These are phyloP conservation scores for Sminthurides aquaticus DNA, from an alignment of 2,888 invertebrate genomes.

Conservation along the genomic window DNA sequence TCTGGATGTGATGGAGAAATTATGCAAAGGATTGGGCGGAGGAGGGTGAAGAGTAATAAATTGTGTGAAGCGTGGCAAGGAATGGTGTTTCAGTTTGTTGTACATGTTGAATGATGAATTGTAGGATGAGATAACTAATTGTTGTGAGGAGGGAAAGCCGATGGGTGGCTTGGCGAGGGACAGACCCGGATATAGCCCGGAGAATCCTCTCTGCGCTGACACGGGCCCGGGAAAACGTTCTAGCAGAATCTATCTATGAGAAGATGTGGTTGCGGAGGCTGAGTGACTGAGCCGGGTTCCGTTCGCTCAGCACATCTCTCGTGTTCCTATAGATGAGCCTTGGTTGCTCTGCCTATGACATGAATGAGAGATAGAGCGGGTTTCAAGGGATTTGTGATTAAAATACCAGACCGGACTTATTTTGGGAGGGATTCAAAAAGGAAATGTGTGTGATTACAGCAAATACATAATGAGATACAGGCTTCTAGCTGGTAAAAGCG, in stretches of 20 bases:
- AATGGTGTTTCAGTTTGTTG: neutral
- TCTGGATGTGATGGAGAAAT: neutral
- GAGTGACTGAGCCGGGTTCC: too few relatives aligned
- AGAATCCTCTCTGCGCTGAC: too few relatives aligned
- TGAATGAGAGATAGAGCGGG: neutral
- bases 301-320: too few relatives aligned
- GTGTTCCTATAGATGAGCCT: too few relatives aligned
- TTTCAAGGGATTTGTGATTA: conserved; percentile 1
- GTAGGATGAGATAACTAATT: neutral
- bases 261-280: too few relatives aligned
- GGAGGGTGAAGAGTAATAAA: neutral
- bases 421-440: neutral
- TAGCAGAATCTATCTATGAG: too few relatives aligned
- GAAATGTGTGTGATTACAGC: neutral
- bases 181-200: too few relatives aligned
- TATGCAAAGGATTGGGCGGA: neutral
- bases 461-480: conserved; percentile 5
- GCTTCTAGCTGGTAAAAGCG: too few relatives aligned
- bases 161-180: too few relatives aligned
- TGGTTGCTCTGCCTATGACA: neutral
- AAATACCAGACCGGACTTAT: conserved; percentile 1
- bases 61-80: neutral
- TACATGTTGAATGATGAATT: neutral
- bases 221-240: too few relatives aligned
- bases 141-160: neutral